These are phyloP conservation scores for Phacellophora camtschatica DNA, from an alignment of 30 jellyfish, hydroid and myxozoan genomes.

Conservation along the genomic window DNA sequence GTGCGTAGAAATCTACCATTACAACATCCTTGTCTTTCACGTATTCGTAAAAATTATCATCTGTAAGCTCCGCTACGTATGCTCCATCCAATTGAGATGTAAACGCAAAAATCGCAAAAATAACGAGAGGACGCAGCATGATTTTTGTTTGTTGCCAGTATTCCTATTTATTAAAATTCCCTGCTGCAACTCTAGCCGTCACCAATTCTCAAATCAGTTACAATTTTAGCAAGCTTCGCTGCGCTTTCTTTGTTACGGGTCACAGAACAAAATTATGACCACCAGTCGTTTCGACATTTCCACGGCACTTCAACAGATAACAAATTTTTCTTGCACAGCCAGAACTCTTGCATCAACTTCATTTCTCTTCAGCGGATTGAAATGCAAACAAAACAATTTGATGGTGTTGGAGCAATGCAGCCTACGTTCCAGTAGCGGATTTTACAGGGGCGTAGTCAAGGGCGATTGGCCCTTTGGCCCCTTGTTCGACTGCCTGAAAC, in stretches of 20 bases:
- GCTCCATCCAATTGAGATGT: constrained; percentile 30
- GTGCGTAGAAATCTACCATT: constrained; percentile 89
- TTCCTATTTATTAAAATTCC: not conserved
- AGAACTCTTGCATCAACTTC: no score
- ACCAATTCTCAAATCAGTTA: not conserved
- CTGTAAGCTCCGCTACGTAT: constrained; percentile 71
- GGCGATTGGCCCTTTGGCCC: no score
- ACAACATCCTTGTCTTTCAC: constrained; percentile 84
- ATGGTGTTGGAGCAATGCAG: no score
- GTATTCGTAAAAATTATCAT: constrained; percentile 79
- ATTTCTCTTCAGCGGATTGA: no score
- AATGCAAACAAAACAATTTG: no score
- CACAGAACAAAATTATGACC: constrained; percentile 2
- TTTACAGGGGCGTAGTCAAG: no score
- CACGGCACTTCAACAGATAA: not conserved
- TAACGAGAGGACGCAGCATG: not conserved
- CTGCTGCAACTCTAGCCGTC: not conserved
- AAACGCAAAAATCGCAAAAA: not conserved
- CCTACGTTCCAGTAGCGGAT: no score
- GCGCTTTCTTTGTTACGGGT: constrained; percentile 1
- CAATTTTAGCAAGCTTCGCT: not conserved
- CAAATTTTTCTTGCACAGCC: not conserved
- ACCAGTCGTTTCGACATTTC: not conserved
- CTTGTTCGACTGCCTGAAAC: no score
- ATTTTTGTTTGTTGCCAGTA: not conserved